Conservation (phyloP, 2,888 invertebrate species). For the Habroteleia sp. region DNA sequence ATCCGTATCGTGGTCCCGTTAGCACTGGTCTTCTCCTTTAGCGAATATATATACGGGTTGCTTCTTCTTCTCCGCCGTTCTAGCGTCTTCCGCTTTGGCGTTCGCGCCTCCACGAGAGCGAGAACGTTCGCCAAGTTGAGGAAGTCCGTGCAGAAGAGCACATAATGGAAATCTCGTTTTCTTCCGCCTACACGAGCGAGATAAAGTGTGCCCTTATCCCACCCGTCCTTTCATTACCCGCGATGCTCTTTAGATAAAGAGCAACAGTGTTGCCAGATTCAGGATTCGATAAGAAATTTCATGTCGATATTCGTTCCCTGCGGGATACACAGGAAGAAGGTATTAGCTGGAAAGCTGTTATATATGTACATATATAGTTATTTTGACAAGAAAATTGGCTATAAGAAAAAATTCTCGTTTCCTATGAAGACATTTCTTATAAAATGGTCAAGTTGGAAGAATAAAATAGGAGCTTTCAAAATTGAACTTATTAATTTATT, state of each 20-base stretch:
- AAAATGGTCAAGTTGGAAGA: too few species aligned
- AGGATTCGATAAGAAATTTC: constrained; percentile 33
- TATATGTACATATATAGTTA: too few species aligned
- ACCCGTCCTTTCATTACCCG: constrained; percentile 54
- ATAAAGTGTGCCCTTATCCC: constrained; percentile 56
- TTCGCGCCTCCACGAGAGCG: constrained; percentile 59
- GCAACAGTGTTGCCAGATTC: constrained; percentile 56
- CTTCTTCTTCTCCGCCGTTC: constrained; percentile 34
- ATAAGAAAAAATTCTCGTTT: too few species aligned
- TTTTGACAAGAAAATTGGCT: too few species aligned
- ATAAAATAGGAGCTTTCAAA: too few species aligned
- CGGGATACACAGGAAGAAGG: constrained; percentile 11
- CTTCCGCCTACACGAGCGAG: constrained; percentile 61
- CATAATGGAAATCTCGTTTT: constrained; percentile 62
- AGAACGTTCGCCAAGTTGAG: constrained; percentile 50
- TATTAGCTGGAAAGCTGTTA: not conserved
- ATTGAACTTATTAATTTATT: too few species aligned
- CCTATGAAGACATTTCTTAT: too few species aligned
- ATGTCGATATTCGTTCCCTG: constrained; percentile 30
- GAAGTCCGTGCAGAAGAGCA: constrained; percentile 55
- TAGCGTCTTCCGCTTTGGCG: constrained; percentile 67
- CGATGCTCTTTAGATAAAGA: constrained; percentile 58
- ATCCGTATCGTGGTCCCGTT: constrained; percentile 77
- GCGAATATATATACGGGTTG: constrained; percentile 49
- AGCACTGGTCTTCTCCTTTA: constrained; percentile 65